phyloP scores from a whole-genome alignment of 2,113 vertebrate species.

The Odontesthes bonariensis region DNA sequence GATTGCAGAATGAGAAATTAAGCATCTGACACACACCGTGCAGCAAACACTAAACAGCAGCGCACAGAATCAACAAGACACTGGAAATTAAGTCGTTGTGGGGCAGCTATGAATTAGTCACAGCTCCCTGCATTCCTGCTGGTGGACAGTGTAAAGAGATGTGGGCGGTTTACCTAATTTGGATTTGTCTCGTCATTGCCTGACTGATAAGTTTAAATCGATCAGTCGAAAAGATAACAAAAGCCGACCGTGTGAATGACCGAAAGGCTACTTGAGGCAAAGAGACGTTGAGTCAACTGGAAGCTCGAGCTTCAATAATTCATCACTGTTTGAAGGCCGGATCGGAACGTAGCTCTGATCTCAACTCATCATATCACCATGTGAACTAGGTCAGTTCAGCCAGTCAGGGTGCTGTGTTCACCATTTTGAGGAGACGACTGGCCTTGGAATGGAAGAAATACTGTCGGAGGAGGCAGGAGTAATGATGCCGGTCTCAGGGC shows the following conservation, averaged over 20 bases:
- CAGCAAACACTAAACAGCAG: conserved; percentile 6
- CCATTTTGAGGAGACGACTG: conserved; percentile 13
- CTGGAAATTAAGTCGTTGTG: neutral
- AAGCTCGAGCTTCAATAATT: conserved; percentile 57
- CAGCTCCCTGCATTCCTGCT: neutral
- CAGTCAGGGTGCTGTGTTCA: conserved; percentile 35
- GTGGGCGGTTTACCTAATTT: neutral
- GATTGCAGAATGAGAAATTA: conserved; percentile 28
- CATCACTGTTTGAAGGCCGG: conserved; percentile 42
- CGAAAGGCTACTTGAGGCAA: neutral
- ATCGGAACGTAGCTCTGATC: conserved; percentile 60
- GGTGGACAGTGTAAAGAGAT: neutral
- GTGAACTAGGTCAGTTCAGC: conserved; percentile 69
- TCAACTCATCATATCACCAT: conserved; percentile 63
- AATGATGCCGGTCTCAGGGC: conserved; percentile 26
- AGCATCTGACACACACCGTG: conserved; percentile 12
- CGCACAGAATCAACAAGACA: neutral
- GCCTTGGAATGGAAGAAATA: conserved; percentile 10
- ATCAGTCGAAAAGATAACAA: neutral
- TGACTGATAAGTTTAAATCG: neutral
- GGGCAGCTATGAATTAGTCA: conserved; percentile 7
- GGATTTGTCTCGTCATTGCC: neutral
- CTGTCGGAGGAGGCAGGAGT: neutral
- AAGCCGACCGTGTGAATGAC: neutral
- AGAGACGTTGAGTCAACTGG: neutral